These are phyloP conservation scores for Brachyhypopomus occidentalis DNA, from an alignment of 2,113 vertebrate species.

Conservation along the genomic window DNA sequence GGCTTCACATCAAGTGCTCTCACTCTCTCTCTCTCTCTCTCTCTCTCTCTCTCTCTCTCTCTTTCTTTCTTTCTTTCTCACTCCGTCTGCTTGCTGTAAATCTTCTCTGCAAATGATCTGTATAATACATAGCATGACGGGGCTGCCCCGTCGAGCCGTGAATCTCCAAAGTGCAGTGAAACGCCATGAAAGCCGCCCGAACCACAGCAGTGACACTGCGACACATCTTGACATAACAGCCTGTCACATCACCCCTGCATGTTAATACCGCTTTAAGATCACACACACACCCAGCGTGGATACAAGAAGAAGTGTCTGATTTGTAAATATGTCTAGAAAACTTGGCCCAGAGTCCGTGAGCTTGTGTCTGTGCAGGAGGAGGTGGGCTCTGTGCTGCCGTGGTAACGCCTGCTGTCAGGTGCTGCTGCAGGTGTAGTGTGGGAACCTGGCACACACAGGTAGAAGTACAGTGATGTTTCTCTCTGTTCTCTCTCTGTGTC, in stretches of 20 bases:
- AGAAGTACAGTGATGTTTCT: too few relatives aligned
- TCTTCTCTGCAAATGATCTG: conserved; percentile 21
- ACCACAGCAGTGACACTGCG: conserved; percentile 10
- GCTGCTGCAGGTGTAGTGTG: too few relatives aligned
- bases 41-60: conserved; percentile 18
- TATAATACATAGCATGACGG: conserved; percentile 6
- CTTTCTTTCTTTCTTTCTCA: conserved; percentile 2
- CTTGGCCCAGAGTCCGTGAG: too few relatives aligned
- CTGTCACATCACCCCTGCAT: neutral
- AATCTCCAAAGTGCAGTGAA: neutral
- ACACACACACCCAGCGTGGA: too few relatives aligned
- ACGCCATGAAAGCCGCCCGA: neutral
- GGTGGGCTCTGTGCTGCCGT: too few relatives aligned
- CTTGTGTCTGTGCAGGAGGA: too few relatives aligned
- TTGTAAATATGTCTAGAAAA: too few relatives aligned
- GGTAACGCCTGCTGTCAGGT: too few relatives aligned
- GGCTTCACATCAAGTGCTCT: conserved; percentile 13
- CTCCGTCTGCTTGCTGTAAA: conserved; percentile 14
- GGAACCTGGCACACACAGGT: too few relatives aligned
- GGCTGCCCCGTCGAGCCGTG: neutral
- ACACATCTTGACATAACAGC: neutral
- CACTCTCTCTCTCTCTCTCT: conserved; percentile 24
- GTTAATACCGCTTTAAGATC: too few relatives aligned
- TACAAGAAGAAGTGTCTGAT: too few relatives aligned
- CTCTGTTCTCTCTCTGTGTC: neutral